Evolutionary conservation across 2,888 invertebrate genomes (phyloP).

Genomic region (Tetranychus truncatus): DNA sequence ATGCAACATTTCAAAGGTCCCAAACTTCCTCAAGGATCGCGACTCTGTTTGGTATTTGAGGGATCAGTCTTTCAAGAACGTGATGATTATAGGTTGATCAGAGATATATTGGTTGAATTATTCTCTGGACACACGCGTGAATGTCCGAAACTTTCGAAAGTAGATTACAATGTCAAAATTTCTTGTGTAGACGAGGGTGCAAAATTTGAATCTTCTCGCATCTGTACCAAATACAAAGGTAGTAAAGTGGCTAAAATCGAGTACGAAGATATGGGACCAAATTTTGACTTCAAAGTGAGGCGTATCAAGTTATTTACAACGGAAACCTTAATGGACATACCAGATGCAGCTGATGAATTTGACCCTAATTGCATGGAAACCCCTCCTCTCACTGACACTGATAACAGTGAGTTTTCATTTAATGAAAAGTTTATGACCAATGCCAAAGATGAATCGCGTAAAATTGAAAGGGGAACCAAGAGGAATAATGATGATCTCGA

Average conservation of each 20-base stretch:
- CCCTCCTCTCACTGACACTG: too few species aligned
- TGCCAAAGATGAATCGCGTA: not conserved
- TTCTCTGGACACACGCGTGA: not conserved
- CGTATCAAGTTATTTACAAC: conserved; percentile 64
- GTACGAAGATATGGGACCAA: conserved; percentile 80
- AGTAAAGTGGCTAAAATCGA: conserved; percentile 71
- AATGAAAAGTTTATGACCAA: too few species aligned
- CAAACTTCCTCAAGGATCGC: conserved; percentile 59
- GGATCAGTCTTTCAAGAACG: conserved; percentile 55
- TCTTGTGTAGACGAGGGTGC: conserved; percentile 35
- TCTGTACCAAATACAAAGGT: conserved; percentile 74
- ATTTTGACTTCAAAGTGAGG: conserved; percentile 63
- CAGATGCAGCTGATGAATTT: conserved; percentile 16
- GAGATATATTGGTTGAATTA: not conserved
- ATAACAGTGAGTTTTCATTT: too few species aligned
- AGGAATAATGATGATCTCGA: not conserved
- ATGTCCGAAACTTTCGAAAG: not conserved
- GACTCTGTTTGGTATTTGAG: conserved; percentile 76
- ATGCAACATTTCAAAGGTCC: conserved; percentile 52
- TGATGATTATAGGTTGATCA: not conserved
- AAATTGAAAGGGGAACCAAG: not conserved
- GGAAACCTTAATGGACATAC: conserved; percentile 63
- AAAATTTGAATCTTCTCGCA: conserved; percentile 37
- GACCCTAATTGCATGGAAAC: too few species aligned
- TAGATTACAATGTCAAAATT: not conserved